Evolutionary conservation across 2,797 vertebrate genomes (phyloP).

Genomic region (Pangasius djambal): DNA sequence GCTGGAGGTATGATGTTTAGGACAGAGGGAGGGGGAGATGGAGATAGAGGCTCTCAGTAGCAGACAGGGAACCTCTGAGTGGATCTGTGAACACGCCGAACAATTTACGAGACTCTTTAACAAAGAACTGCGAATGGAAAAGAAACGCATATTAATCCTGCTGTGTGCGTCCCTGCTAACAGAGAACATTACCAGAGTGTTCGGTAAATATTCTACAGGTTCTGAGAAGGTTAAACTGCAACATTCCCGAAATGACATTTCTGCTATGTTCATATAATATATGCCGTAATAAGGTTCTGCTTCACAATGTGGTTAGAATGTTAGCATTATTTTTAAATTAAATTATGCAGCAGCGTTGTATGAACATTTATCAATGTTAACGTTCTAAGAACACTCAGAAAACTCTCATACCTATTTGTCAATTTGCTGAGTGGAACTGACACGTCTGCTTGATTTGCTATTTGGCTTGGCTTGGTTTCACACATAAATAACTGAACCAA

Average conservation of each 20-base stretch:
- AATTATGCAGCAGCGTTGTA: neutral
- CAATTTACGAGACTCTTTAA: slow-evolving; percentile 23
- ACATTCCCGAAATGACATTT: neutral
- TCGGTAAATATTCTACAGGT: neutral
- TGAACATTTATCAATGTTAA: neutral
- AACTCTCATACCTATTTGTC: neutral
- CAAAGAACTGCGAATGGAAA: neutral
- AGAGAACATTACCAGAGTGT: neutral
- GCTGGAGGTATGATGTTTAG: slow-evolving; percentile 16
- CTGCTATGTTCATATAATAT: neutral
- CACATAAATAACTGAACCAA: neutral
- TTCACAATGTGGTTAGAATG: neutral
- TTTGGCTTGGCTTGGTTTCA: neutral
- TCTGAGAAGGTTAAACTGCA: neutral
- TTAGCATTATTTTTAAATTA: neutral
- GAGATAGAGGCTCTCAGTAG: slow-evolving; percentile 8
- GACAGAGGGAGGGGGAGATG: slow-evolving; percentile 25
- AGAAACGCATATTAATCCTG: slow-evolving; percentile 7
- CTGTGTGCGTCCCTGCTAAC: neutral
- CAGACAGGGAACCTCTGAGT: slow-evolving; percentile 33
- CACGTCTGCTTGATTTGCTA: neutral
- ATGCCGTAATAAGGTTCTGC: neutral
- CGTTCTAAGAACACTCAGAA: no score
- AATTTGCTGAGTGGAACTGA: neutral
- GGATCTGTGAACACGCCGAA: slow-evolving; percentile 16